phyloP scores from a whole-genome alignment of 64 coral and sea anemone genomes.

The Dendronephthya gigantea region DNA sequence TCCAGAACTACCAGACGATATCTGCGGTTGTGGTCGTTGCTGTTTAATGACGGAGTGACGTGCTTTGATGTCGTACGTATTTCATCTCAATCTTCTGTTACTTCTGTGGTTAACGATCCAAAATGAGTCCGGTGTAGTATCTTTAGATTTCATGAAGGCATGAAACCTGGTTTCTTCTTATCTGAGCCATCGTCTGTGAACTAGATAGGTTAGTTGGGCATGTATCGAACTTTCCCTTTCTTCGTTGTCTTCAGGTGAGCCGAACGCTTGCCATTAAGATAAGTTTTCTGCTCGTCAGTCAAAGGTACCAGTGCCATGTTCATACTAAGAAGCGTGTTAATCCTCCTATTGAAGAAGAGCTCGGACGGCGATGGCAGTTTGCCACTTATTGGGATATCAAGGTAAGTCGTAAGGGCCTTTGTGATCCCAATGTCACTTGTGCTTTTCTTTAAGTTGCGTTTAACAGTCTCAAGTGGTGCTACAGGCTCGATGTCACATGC shows the following conservation, averaged over 20 bases:
- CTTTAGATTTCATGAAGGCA: neutral
- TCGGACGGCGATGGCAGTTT: slow-evolving; percentile 31
- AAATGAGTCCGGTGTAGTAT: slow-evolving; percentile 29
- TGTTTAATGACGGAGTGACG: neutral
- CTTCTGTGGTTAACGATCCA: slow-evolving; percentile 29
- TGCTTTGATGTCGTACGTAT: slow-evolving; percentile 42
- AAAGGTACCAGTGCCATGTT: slow-evolving; percentile 21
- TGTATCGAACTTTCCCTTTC: neutral
- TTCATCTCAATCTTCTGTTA: slow-evolving; percentile 33
- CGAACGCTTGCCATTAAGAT: slow-evolving; percentile 33
- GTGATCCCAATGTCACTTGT: slow-evolving; percentile 36
- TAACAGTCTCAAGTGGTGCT: slow-evolving; percentile 36
- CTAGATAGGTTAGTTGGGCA: neutral
- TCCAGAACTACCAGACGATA: too few relatives aligned
- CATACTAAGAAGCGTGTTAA: slow-evolving; percentile 47
- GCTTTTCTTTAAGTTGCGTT: slow-evolving; percentile 46
- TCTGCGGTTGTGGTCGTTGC: too few relatives aligned
- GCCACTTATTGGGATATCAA: slow-evolving; percentile 42
- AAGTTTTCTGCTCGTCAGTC: slow-evolving; percentile 30
- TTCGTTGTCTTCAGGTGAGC: neutral
- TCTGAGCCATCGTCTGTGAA: neutral
- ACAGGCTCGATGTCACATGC: slow-evolving; percentile 31
- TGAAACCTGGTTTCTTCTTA: neutral
- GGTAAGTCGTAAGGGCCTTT: slow-evolving; percentile 26
- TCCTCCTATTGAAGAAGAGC: slow-evolving; percentile 32